Evolutionary conservation across 2,113 vertebrate species (phyloP).

Genomic region (Indicator maculatus): DNA sequence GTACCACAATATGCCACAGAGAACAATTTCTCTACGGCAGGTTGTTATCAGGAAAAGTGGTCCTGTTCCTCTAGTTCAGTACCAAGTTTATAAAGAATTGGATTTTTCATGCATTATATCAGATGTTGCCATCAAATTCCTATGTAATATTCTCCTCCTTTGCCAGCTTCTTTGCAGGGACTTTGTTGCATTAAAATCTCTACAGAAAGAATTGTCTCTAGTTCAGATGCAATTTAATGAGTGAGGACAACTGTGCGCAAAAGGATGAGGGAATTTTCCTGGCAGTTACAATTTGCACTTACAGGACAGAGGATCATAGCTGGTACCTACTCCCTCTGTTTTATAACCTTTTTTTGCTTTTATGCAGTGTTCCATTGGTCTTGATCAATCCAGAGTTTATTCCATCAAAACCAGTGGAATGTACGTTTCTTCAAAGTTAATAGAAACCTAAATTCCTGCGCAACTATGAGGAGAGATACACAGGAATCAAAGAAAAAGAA

Average conservation of each 20-base stretch:
- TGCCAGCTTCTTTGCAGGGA: not conserved
- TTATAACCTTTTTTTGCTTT: not conserved
- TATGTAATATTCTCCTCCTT: not conserved
- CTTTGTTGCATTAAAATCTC: not conserved
- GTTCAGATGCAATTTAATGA: not conserved
- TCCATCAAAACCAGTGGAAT: not conserved
- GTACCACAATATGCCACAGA: not conserved
- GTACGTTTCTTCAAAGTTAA: slow-evolving; percentile 9
- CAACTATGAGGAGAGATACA: not conserved
- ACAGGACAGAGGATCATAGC: not conserved
- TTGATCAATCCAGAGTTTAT: not conserved
- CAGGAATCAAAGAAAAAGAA: not conserved
- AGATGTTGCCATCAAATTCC: not conserved
- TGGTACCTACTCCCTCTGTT: not conserved
- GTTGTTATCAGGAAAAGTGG: not conserved
- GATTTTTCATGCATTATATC: slow-evolving; percentile 15
- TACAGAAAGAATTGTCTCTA: not conserved
- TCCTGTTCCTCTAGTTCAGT: not conserved
- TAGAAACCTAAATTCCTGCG: not conserved
- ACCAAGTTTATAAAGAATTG: not conserved
- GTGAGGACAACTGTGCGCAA: not conserved
- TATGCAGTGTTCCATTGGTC: not conserved
- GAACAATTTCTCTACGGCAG: not conserved
- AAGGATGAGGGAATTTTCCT: not conserved
- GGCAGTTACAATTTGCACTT: not conserved